Evolutionary conservation across 2,888 invertebrate species (phyloP).

Genomic region (Asteroscopus sphinx): DNA sequence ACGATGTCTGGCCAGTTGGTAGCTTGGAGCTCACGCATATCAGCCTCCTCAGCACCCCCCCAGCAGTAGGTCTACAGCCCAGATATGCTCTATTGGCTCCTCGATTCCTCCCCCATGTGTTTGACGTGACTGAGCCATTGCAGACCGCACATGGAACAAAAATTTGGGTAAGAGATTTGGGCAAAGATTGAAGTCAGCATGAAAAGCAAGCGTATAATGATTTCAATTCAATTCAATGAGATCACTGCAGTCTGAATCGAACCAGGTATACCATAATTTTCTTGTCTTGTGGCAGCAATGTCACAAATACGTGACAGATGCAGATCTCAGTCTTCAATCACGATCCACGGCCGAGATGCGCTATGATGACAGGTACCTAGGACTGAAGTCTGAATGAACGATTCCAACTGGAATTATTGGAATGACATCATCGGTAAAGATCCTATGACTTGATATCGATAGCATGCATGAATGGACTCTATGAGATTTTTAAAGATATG

Average conservation of each 20-base stretch:
- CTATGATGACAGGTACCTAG: conserved; percentile 49
- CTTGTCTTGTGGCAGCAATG: neutral
- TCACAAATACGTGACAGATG: conserved; percentile 55
- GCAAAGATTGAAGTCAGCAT: too few species aligned
- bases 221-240: too few species aligned
- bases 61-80: too few species aligned
- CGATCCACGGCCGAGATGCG: conserved; percentile 54
- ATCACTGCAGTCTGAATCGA: neutral
- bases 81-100: too few species aligned
- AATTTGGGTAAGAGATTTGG: too few species aligned
- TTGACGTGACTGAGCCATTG: too few species aligned
- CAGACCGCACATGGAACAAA: too few species aligned
- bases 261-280: neutral
- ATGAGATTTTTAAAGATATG: neutral
- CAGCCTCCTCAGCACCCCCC: too few species aligned
- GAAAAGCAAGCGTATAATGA: too few species aligned
- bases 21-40: too few species aligned
- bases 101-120: too few species aligned
- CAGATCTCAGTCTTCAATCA: conserved; percentile 53
- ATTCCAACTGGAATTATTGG: conserved; percentile 7
- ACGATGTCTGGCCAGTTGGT: too few species aligned
- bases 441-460: conserved; percentile 8
- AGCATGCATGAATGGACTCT: conserved; percentile 10
- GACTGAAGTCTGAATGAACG: conserved; percentile 41
- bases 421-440: conserved; percentile 5